Evolutionary conservation across 2,113 vertebrate genomes (phyloP).

Genomic region (Ginglymostoma cirratum): DNA sequence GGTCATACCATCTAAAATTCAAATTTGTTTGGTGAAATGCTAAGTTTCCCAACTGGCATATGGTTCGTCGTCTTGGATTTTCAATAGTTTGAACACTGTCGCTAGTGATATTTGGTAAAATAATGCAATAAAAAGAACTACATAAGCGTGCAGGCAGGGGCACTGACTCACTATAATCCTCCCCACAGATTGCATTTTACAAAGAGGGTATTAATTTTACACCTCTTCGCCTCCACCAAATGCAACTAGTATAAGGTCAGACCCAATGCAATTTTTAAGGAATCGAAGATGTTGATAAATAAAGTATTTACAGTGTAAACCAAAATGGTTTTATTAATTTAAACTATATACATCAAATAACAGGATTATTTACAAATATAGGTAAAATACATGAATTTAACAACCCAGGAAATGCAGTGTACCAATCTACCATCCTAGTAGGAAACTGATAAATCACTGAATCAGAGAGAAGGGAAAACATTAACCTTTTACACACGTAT

Average conservation of each 20-base stretch:
- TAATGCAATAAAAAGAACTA: not conserved
- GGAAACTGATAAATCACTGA: not conserved
- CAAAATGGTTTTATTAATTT: conserved; percentile 32
- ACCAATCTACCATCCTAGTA: conserved; percentile 16
- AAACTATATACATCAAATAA: conserved; percentile 29
- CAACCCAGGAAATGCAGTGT: conserved; percentile 27
- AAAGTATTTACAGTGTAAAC: conserved; percentile 21
- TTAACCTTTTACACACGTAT: too few species aligned
- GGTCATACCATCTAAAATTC: not conserved
- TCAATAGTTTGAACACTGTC: not conserved
- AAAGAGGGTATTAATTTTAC: not conserved
- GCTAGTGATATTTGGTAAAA: not conserved
- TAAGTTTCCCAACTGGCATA: not conserved
- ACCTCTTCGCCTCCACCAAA: not conserved
- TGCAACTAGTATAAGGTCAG: not conserved
- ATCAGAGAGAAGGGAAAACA: not conserved
- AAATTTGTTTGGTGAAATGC: not conserved
- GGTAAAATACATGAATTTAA: conserved; percentile 16
- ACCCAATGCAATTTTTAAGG: not conserved
- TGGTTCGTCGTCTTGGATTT: not conserved
- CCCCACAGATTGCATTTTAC: not conserved
- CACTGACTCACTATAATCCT: not conserved
- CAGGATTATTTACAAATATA: not conserved
- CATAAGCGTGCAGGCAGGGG: not conserved
- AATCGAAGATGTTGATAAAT: not conserved